Conservation (phyloP, 2,113 vertebrate genomes). For the Anoura caudifer region DNA sequence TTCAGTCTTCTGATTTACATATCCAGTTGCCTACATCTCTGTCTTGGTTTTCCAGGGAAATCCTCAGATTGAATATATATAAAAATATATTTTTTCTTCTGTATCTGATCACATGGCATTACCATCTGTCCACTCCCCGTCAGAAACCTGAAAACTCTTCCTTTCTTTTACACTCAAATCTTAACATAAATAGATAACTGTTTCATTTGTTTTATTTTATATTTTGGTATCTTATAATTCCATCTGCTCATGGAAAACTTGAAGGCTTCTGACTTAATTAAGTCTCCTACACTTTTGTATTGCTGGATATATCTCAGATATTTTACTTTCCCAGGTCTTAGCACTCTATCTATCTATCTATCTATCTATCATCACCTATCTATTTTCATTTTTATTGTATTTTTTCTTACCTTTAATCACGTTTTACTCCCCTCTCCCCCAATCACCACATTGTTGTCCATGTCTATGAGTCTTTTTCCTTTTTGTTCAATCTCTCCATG, state of each 20-base stretch:
- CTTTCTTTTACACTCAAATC: not conserved
- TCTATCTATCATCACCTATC: too few species aligned
- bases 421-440: too few species aligned
- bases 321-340: not conserved
- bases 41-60: slow-evolving; percentile 26
- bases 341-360: not conserved
- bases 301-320: not conserved
- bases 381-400: too few species aligned
- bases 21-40: not conserved
- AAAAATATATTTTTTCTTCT: not conserved
- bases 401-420: too few species aligned
- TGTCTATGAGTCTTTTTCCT: too few species aligned
- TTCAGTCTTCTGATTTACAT: not conserved
- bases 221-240: not conserved
- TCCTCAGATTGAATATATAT: not conserved
- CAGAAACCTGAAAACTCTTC: not conserved
- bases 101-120: not conserved
- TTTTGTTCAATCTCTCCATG: too few species aligned
- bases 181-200: not conserved
- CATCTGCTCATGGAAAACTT: not conserved
- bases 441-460: too few species aligned
- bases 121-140: slow-evolving; percentile 10
- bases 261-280: not conserved
- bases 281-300: not conserved
- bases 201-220: not conserved